These are phyloP conservation scores for Lepidurus couesii DNA, from an alignment of 1,140 invertebrate genomes.

Conservation along the genomic window DNA sequence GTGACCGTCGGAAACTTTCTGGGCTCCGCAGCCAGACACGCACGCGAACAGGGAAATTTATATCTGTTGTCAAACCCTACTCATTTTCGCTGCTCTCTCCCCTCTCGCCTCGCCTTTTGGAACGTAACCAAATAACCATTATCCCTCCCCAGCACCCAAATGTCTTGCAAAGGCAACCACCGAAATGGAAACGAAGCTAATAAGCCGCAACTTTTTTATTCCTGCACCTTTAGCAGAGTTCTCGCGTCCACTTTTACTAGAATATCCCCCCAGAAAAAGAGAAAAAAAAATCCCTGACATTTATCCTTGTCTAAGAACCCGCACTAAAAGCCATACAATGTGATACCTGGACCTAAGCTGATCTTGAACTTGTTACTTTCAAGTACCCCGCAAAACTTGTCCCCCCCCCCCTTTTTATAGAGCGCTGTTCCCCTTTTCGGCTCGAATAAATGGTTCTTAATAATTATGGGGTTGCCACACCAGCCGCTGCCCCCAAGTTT, in stretches of 20 bases:
- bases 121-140: slow-evolving; percentile 16
- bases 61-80: slow-evolving; percentile 9
- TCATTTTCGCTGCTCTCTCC: background rate
- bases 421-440: background rate
- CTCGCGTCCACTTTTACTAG: too few relatives aligned
- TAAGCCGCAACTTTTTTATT: background rate
- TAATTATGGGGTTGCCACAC: slow-evolving; percentile 10
- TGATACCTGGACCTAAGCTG: background rate
- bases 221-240: too few relatives aligned
- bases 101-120: background rate
- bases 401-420: background rate
- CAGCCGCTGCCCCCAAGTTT: slow-evolving; percentile 6
- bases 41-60: slow-evolving; percentile 6
- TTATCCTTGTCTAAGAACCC: slow-evolving; percentile 12
- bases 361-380: background rate
- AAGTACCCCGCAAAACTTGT: background rate
- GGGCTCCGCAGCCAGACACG: background rate
- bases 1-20: background rate
- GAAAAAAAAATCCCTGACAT: background rate
- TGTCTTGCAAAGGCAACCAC: background rate
- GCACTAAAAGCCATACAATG: background rate
- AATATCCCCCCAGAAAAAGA: background rate
- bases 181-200: background rate
- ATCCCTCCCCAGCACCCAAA: background rate
- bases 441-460: background rate